Percentiles rank a stretch among this genome's conserved stretches.
These are phyloP conservation scores for Oncopodura yosiiana DNA, from an alignment of 1,140 invertebrate species.

Conservation along the genomic window DNA sequence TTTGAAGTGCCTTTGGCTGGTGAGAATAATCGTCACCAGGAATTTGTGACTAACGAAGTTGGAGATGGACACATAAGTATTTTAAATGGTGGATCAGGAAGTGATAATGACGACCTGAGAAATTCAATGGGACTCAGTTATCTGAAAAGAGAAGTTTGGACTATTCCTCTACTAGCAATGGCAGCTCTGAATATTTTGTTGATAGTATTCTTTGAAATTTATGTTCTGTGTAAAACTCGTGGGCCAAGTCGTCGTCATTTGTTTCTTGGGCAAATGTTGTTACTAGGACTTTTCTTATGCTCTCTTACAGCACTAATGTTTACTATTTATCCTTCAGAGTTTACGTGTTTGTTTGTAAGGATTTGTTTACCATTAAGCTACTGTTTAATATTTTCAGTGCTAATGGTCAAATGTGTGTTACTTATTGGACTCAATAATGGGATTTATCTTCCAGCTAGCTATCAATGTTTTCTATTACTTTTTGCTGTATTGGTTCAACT, in stretches of 20 bases:
- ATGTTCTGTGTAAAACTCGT: constrained; percentile 77
- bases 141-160: constrained; percentile 67
- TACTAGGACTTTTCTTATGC: constrained; percentile 73
- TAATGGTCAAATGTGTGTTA: constrained; percentile 89
- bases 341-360: constrained; percentile 62
- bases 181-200: constrained; percentile 54
- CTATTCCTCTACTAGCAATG: constrained; percentile 66
- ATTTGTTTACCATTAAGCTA: constrained; percentile 77
- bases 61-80: too few relatives aligned
- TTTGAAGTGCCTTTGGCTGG: too few relatives aligned
- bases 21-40: too few relatives aligned
- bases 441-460: constrained; percentile 83
- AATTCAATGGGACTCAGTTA: too few relatives aligned
- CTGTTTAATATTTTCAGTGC: constrained; percentile 76
- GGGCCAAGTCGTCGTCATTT: constrained; percentile 72
- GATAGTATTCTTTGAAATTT: constrained; percentile 74
- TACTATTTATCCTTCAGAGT: constrained; percentile 62
- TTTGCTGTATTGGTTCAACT: constrained; percentile 75
- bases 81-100: too few relatives aligned
- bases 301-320: constrained; percentile 69
- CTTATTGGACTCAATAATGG: constrained; percentile 80
- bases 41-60: too few relatives aligned
- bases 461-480: constrained; percentile 74
- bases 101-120: too few relatives aligned
- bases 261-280: constrained; percentile 79